phyloP scores from a whole-genome alignment of 2,113 vertebrate genomes.

The Syrmaticus mikado region DNA sequence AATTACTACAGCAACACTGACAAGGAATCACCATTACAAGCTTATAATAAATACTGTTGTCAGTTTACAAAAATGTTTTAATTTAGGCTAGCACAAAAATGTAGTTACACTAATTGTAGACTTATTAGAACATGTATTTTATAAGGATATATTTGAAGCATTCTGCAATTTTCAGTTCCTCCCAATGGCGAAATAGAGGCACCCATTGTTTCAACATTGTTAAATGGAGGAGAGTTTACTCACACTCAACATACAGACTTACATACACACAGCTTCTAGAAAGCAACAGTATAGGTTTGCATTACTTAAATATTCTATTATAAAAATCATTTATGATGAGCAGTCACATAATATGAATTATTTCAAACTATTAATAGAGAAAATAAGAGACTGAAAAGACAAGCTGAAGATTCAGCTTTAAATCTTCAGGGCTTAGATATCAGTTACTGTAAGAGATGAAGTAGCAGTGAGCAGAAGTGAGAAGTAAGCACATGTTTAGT shows the following conservation, averaged over 20 bases:
- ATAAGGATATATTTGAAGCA: background rate
- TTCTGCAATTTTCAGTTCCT: background rate
- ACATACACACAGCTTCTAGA: background rate
- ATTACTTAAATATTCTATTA: background rate
- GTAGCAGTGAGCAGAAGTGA: background rate
- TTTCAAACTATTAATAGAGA: background rate
- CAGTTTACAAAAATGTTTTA: background rate
- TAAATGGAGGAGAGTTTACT: background rate
- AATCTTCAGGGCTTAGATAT: background rate
- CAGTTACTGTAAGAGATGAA: background rate
- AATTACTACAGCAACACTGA: background rate
- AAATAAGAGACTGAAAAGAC: background rate
- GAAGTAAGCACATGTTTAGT: background rate
- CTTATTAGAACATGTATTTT: background rate
- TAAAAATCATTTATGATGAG: background rate
- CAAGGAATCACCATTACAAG: background rate
- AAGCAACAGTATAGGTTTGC: background rate
- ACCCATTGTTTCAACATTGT: background rate
- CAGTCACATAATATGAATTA: background rate
- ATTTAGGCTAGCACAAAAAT: background rate
- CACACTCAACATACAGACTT: background rate
- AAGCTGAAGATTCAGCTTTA: background rate
- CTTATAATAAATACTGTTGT: background rate
- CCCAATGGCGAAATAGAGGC: background rate
- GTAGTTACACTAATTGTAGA: background rate